Conservation (phyloP, 2,797 vertebrate genomes). For the Benthosema pterotum region DNA sequence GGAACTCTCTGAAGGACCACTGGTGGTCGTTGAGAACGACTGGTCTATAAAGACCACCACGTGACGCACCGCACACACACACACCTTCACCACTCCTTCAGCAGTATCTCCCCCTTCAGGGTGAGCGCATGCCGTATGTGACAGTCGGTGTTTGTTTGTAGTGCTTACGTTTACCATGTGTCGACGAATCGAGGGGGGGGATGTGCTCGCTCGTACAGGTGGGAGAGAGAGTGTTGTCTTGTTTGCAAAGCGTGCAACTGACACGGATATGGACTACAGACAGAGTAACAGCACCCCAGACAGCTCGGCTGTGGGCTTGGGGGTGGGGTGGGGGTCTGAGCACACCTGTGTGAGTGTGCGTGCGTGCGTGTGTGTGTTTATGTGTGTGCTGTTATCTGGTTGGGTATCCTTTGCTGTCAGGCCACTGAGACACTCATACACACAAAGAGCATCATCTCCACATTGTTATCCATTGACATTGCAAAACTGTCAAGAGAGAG, state of each 20-base stretch:
- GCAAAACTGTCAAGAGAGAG: slow-evolving; percentile 41
- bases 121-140: slow-evolving; percentile 7
- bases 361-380: slow-evolving; percentile 1
- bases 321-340: slow-evolving; percentile 18
- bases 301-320: slow-evolving; percentile 40
- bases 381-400: neutral
- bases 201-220: slow-evolving; percentile 5
- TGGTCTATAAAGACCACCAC: no score
- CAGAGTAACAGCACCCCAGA: slow-evolving; percentile 18
- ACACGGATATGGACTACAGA: slow-evolving; percentile 35
- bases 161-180: no score
- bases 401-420: slow-evolving; percentile 19
- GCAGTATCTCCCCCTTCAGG: no score
- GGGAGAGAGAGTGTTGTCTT: slow-evolving; percentile 19
- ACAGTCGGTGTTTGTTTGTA: slow-evolving; percentile 14
- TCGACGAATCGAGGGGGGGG: no score
- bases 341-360: neutral
- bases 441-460: slow-evolving; percentile 38
- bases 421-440: slow-evolving; percentile 29
- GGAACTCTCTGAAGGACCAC: no score
- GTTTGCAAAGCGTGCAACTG: slow-evolving; percentile 13
- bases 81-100: no score
- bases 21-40: no score
- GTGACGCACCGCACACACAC: no score
- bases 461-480: slow-evolving; percentile 45